Evolutionary conservation across 1,140 invertebrate species (phyloP), one percentile per base, ranked within the genome.

Genomic region (Eufriesea mexicana): DNA sequence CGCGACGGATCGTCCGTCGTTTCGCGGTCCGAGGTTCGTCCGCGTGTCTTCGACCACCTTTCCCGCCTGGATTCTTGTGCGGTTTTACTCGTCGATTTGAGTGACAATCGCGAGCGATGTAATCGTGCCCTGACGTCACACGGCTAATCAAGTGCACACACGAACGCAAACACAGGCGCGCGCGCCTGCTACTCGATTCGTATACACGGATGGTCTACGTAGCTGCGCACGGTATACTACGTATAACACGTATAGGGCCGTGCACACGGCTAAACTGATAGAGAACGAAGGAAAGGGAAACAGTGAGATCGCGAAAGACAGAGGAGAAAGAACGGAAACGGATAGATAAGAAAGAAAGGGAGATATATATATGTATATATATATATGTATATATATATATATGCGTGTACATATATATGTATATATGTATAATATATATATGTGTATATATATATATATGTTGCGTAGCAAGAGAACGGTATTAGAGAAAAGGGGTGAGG

Each of bases 101-200:
- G 90, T 92, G 91, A 92, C 92, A 92, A 93, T 94, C 92, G 83
- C 73, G 73, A 90, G 91, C 91, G 90, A 93, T 93, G 91, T 94
- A 94, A 94, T 92, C 91, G 92, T 92, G 88, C 90, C 83, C 84
- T 94, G 93, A 93, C 93, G 93, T 94, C 92, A 94, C 91, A 90
- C 90, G 87, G 91, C 91, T 94, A 94, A 93, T 93, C 92, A 92
- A 92, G 92, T 93, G 91, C 89, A 91, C 89, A 89, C 88, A 83
- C 84, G 57, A 79, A 82, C 74, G 71, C 74, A 82, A 79, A 79
- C 74, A 76, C 49, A 49, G 67, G 88, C 85, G 86, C 89, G 89
- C 89, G 83, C 87, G 89, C 88, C 86, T 81, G 84, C 77, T 62
- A 85, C 70, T 86, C 85, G 83, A 84, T 85, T 86, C 85, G 75